Conservation (phyloP, 2,888 invertebrate genomes). For the Operophtera brumata region DNA sequence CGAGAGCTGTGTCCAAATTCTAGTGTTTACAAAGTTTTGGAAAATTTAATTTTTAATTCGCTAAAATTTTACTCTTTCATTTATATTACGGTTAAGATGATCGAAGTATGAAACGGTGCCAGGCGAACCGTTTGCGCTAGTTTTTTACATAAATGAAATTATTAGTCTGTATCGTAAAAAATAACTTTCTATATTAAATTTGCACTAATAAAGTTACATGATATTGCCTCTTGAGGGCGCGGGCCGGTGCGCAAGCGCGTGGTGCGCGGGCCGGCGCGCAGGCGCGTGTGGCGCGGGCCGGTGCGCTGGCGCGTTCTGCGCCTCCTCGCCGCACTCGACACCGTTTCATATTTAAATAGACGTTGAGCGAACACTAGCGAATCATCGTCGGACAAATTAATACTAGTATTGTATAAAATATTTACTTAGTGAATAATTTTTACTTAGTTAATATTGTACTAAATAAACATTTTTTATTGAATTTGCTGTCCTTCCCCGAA, state of each 20-base stretch:
- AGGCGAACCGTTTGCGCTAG: slow-evolving; percentile 78
- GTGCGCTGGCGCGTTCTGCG: slow-evolving; percentile 46
- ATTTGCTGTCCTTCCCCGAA: slow-evolving; percentile 82
- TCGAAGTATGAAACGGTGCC: slow-evolving; percentile 76
- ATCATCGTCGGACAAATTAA: slow-evolving; percentile 76
- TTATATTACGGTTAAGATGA: slow-evolving; percentile 77
- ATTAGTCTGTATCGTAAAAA: slow-evolving; percentile 77
- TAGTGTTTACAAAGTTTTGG: slow-evolving; percentile 80
- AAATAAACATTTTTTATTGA: slow-evolving; percentile 80
- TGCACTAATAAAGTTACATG: slow-evolving; percentile 74
- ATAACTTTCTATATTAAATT: slow-evolving; percentile 78
- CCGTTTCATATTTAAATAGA: slow-evolving; percentile 68
- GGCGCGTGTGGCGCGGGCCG: slow-evolving; percentile 67
- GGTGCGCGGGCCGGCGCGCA: slow-evolving; percentile 14
- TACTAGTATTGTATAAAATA: slow-evolving; percentile 80
- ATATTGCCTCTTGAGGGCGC: slow-evolving; percentile 59
- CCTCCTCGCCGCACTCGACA: slow-evolving; percentile 41
- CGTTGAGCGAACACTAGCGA: slow-evolving; percentile 74
- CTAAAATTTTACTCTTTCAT: slow-evolving; percentile 80
- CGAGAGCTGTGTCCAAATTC: slow-evolving; percentile 72
- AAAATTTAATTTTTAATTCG: slow-evolving; percentile 80
- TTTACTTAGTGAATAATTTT: slow-evolving; percentile 80
- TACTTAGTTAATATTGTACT: slow-evolving; percentile 79
- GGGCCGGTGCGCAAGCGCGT: too few relatives aligned
- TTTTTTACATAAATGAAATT: slow-evolving; percentile 79